Evolutionary conservation across 2,888 invertebrate species (phyloP).

Genomic region (Conops quadrifasciatus): DNA sequence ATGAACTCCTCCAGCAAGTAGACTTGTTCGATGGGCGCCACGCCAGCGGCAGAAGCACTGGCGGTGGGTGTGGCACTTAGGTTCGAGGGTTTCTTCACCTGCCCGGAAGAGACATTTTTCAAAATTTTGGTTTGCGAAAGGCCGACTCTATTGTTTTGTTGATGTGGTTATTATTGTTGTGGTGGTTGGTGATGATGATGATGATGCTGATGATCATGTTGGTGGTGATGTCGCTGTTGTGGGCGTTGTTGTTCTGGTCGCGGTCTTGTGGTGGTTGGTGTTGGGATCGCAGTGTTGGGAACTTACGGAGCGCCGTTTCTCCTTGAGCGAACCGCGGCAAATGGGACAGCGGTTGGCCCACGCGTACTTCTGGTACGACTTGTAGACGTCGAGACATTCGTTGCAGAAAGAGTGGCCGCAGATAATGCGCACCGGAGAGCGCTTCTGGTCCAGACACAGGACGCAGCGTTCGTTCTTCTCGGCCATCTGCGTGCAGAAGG

Average conservation of each 20-base stretch:
- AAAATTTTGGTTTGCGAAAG: constrained; percentile 11
- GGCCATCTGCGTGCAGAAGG: constrained; percentile 19
- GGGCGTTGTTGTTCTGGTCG: constrained; percentile 16
- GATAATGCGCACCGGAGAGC: constrained; percentile 42
- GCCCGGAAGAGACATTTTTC: constrained; percentile 41
- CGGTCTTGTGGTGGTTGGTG: neutral
- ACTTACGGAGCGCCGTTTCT: constrained; percentile 42
- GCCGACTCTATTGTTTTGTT: neutral
- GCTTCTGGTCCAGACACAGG: constrained; percentile 46
- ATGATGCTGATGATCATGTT: neutral
- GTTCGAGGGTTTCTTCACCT: constrained; percentile 31
- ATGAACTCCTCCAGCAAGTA: constrained; percentile 41
- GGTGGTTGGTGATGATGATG: neutral
- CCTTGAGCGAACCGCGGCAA: constrained; percentile 40
- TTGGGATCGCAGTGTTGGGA: neutral
- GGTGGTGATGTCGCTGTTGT: constrained; percentile 8
- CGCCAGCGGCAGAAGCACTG: neutral
- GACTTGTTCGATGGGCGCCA: constrained; percentile 30
- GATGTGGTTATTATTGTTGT: constrained; percentile 13
- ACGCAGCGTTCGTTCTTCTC: constrained; percentile 39
- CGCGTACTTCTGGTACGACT: constrained; percentile 42
- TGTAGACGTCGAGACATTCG: constrained; percentile 43
- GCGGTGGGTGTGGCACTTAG: neutral
- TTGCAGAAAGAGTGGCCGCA: constrained; percentile 48
- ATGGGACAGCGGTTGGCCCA: constrained; percentile 48